These are phyloP conservation scores for Tympanoctomys barrerae DNA, from an alignment of 2,797 vertebrate species.

Conservation along the genomic window DNA sequence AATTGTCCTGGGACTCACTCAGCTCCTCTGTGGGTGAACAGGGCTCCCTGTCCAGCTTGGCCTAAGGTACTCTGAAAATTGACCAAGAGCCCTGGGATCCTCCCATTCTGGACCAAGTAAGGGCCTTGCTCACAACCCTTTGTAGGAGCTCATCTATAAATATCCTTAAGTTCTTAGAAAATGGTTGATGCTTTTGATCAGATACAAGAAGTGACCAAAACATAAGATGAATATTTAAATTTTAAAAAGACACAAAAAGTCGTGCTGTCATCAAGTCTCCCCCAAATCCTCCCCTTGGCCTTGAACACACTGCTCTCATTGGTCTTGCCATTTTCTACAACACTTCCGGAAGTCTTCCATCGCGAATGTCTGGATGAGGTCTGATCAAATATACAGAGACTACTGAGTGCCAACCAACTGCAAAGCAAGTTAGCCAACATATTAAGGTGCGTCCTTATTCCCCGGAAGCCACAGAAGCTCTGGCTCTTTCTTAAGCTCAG, in stretches of 20 bases:
- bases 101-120: not conserved
- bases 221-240: not conserved
- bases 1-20: not conserved
- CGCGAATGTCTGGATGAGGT: not conserved
- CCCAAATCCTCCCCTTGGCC: not conserved
- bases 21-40: not conserved
- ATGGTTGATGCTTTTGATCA: conserved; percentile 19
- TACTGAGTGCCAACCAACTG: not conserved
- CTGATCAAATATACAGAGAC: not conserved
- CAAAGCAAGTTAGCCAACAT: not conserved
- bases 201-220: not conserved
- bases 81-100: not conserved
- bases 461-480: not conserved
- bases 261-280: not conserved
- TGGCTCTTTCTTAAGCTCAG: not conserved
- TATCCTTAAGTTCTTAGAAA: not conserved
- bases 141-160: not conserved
- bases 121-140: not conserved
- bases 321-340: not conserved
- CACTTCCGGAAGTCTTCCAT: not conserved
- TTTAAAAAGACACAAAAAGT: not conserved
- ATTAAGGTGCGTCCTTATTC: not conserved
- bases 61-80: not conserved
- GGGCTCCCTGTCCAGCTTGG: not conserved
- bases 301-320: not conserved